Evolutionary conservation across 2,888 invertebrate genomes (phyloP).

Genomic region (Lomographa bimaculata): DNA sequence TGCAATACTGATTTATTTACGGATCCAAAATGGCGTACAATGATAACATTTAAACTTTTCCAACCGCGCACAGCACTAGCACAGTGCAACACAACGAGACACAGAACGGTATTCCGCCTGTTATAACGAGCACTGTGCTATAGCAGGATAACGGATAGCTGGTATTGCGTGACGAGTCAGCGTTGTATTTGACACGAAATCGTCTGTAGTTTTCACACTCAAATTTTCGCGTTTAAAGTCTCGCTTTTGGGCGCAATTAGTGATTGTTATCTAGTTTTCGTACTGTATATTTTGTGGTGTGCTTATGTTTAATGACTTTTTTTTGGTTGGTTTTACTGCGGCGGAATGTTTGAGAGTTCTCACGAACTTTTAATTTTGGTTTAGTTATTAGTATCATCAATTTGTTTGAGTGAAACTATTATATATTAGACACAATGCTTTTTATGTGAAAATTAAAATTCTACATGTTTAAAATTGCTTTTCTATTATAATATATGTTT

Average conservation of each 20-base stretch:
- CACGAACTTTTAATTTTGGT: constrained; percentile 4
- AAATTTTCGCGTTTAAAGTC: constrained; percentile 68
- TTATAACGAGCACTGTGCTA: constrained; percentile 30
- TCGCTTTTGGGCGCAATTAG: constrained; percentile 73
- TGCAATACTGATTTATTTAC: constrained; percentile 68
- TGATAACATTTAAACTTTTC: constrained; percentile 53
- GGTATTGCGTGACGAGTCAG: constrained; percentile 58
- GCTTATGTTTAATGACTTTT: constrained; percentile 24
- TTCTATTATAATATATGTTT: too few species aligned
- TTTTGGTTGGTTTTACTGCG: constrained; percentile 22
- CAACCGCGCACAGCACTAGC: constrained; percentile 18
- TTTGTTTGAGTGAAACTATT: too few species aligned
- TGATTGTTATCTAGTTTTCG: constrained; percentile 66
- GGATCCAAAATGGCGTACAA: constrained; percentile 47
- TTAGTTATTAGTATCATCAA: not conserved
- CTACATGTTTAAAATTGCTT: too few species aligned
- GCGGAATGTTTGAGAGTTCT: constrained; percentile 10
- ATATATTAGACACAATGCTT: too few species aligned
- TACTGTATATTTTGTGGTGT: constrained; percentile 46
- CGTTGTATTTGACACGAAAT: constrained; percentile 67
- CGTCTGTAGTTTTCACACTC: constrained; percentile 73
- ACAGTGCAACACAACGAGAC: constrained; percentile 25
- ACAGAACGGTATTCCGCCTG: constrained; percentile 3
- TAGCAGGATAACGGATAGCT: constrained; percentile 38
- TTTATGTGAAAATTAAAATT: too few species aligned